These are phyloP conservation scores for Amblyjoppa proteus DNA, from an alignment of 2,888 invertebrate genomes.

Conservation along the genomic window DNA sequence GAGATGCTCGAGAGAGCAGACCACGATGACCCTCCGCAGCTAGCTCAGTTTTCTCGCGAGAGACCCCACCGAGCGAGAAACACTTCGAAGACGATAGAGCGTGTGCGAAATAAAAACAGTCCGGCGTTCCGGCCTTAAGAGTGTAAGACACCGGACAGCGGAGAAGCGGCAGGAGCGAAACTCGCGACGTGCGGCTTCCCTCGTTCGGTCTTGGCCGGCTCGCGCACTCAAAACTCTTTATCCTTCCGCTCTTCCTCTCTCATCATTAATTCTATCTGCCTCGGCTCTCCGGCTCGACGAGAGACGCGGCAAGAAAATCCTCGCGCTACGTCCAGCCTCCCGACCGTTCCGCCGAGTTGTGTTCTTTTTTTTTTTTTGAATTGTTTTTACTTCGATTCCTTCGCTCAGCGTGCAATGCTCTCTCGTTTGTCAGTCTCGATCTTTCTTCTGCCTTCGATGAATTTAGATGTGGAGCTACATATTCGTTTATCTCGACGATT, in stretches of 20 bases:
- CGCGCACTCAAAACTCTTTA: not conserved
- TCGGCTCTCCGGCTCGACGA: not conserved
- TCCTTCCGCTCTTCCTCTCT: not conserved
- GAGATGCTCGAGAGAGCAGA: not conserved
- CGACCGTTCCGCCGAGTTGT: not conserved
- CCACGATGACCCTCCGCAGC: not conserved
- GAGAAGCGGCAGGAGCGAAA: not conserved
- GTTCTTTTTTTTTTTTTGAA: not conserved
- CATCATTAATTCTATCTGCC: not conserved
- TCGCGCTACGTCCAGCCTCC: not conserved
- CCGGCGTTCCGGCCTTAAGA: constrained; percentile 20
- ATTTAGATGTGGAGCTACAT: not conserved
- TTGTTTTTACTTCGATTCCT: not conserved
- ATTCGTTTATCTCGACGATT: not conserved
- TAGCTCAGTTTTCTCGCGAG: not conserved
- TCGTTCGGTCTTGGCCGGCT: constrained; percentile 6
- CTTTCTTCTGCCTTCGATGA: not conserved
- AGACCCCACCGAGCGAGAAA: constrained; percentile 23
- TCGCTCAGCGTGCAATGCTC: not conserved
- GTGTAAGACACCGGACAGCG: constrained; percentile 7
- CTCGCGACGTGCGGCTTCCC: constrained; percentile 4
- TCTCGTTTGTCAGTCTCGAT: not conserved
- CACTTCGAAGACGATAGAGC: constrained; percentile 49
- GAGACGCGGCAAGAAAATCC: constrained; percentile 32
- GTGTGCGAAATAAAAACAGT: constrained; percentile 50